A percentile compares a stretch with the other conserved stretches of the same genome.
phyloP scores from a whole-genome alignment of 1,140 invertebrate species.

The Batillaria attramentaria region DNA sequence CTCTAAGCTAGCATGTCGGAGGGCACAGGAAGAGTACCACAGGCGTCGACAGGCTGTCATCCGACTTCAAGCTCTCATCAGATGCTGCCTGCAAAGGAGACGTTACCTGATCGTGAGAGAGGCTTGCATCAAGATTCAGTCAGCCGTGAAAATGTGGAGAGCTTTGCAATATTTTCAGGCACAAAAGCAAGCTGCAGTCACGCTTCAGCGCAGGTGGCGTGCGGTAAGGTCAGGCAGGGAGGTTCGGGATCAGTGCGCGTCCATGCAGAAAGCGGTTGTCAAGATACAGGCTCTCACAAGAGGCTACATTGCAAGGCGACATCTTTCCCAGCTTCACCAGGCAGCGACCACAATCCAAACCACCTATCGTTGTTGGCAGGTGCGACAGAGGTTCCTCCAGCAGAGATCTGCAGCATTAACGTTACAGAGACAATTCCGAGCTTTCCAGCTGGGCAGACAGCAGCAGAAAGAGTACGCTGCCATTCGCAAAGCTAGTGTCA shows the following conservation, averaged over 20 bases:
- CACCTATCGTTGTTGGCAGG: slow-evolving; percentile 36
- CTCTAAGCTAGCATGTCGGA: slow-evolving; percentile 24
- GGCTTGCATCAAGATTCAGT: slow-evolving; percentile 42
- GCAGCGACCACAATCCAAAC: slow-evolving; percentile 49
- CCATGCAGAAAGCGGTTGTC: slow-evolving; percentile 42
- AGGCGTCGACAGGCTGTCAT: slow-evolving; percentile 9
- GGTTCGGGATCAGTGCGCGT: slow-evolving; percentile 26
- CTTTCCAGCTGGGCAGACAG: background rate
- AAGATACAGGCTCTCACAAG: slow-evolving; percentile 49
- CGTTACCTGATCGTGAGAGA: slow-evolving; percentile 30
- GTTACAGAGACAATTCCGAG: slow-evolving; percentile 54
- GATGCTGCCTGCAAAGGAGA: slow-evolving; percentile 28
- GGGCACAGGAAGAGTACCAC: slow-evolving; percentile 25
- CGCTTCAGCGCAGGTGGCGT: slow-evolving; percentile 45
- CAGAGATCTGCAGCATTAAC: slow-evolving; percentile 40
- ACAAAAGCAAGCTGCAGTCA: slow-evolving; percentile 34
- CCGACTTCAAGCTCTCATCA: slow-evolving; percentile 32
- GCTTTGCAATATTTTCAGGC: slow-evolving; percentile 35
- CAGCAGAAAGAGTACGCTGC: slow-evolving; percentile 16
- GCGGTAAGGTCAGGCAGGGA: slow-evolving; percentile 22
- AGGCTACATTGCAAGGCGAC: slow-evolving; percentile 28
- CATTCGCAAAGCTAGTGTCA: slow-evolving; percentile 19
- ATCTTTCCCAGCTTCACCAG: slow-evolving; percentile 19
- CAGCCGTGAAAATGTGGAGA: slow-evolving; percentile 32
- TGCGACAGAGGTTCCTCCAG: slow-evolving; percentile 22